These are phyloP conservation scores for Pterocles orientalis DNA, from an alignment of 2,113 vertebrate genomes.

Conservation along the genomic window DNA sequence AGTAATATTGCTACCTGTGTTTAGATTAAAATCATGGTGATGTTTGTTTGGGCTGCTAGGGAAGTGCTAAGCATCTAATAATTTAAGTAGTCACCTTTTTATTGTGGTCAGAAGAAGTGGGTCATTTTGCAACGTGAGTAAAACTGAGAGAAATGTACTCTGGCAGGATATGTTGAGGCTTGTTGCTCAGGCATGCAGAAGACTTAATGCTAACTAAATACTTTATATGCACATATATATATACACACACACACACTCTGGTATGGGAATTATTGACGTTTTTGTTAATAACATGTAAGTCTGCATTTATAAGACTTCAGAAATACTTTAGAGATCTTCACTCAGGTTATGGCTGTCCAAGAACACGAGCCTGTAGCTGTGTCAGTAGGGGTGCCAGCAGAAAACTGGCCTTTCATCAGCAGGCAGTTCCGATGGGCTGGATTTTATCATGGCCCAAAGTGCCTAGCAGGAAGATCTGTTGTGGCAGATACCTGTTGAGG, in stretches of 20 bases:
- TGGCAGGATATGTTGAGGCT: too few species aligned
- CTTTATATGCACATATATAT: background rate
- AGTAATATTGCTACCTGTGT: fast-evolving
- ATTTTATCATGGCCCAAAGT: background rate
- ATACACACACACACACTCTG: background rate
- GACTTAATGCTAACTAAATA: background rate
- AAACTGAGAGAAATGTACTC: background rate
- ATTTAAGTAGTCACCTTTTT: background rate
- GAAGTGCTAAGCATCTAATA: background rate
- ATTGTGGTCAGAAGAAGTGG: background rate
- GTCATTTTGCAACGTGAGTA: fast-evolving
- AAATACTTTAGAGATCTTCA: background rate
- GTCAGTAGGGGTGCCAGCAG: background rate
- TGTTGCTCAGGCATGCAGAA: background rate
- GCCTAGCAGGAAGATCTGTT: background rate
- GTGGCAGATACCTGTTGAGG: background rate
- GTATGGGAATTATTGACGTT: background rate
- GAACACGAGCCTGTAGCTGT: background rate
- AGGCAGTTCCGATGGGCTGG: background rate
- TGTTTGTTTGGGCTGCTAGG: background rate
- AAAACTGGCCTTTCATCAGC: background rate
- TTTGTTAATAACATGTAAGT: background rate
- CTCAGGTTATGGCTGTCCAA: background rate
- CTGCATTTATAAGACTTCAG: background rate
- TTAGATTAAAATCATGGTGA: background rate